Percentiles rank a stretch among this genome's conserved stretches.
Conservation (phyloP, 2,113 vertebrate genomes). For the Tachycineta bicolor region DNA sequence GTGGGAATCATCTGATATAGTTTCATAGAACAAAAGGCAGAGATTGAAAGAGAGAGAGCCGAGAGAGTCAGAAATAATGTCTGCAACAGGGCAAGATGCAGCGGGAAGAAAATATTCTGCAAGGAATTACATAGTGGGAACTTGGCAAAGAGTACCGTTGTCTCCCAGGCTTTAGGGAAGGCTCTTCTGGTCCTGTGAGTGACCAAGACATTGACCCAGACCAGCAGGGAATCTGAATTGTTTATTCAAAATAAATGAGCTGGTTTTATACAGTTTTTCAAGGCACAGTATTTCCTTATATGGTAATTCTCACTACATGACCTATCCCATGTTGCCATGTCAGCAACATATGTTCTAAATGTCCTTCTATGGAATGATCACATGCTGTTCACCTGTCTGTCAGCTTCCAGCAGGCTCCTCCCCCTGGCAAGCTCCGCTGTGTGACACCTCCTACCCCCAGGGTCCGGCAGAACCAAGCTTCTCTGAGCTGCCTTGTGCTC, state of each 20-base stretch:
- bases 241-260: neutral
- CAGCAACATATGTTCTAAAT: fast-evolving
- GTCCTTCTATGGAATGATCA: neutral
- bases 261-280: neutral
- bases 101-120: neutral
- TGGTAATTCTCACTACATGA: neutral
- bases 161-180: neutral
- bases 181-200: neutral
- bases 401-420: neutral
- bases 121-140: neutral
- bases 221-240: fast-evolving
- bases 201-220: neutral
- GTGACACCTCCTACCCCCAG: neutral
- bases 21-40: neutral
- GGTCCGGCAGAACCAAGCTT: neutral
- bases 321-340: neutral
- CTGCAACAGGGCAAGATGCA: neutral
- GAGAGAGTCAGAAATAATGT: neutral
- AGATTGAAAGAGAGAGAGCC: neutral
- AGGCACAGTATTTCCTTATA: neutral
- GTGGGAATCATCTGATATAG: neutral
- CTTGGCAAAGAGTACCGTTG: neutral
- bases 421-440: neutral
- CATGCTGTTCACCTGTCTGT: fast-evolving
- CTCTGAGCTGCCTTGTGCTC: neutral